phyloP scores from a whole-genome alignment of 2,888 invertebrate genomes.

The Oscheius sp. region DNA sequence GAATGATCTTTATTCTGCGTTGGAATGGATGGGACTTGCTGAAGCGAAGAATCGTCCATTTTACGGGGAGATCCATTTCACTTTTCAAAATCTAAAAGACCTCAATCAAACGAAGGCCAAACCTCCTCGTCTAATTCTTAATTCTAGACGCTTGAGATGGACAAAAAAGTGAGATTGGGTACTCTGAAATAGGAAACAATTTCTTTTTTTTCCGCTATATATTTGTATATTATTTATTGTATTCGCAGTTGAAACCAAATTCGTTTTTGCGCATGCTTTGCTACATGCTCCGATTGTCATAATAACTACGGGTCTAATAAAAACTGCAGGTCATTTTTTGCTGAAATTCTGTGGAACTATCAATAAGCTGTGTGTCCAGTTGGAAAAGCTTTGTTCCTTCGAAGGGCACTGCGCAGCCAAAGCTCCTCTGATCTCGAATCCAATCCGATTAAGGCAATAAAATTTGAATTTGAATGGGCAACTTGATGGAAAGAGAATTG shows the following conservation, averaged over 20 bases:
- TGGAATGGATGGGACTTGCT: constrained; percentile 5
- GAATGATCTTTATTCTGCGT: background rate
- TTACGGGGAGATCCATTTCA: background rate
- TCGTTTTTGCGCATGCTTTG: background rate
- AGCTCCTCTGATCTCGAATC: no score
- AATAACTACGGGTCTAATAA: background rate
- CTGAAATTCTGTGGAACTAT: no score
- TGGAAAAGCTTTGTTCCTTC: no score
- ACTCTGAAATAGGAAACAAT: background rate
- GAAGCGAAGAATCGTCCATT: background rate
- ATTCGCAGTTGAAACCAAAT: background rate
- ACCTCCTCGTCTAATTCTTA: constrained; percentile 7
- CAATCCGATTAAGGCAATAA: no score
- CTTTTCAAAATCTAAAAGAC: background rate
- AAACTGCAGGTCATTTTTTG: no score
- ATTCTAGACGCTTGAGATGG: constrained; percentile 3
- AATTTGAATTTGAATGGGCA: no score
- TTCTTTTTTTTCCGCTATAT: background rate
- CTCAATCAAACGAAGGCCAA: background rate
- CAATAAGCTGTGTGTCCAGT: no score
- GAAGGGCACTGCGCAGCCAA: no score
- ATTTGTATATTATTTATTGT: background rate
- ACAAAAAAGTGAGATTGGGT: background rate
- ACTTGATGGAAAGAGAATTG: no score
- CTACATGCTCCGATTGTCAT: background rate